Evolutionary conservation across 2,797 vertebrate genomes (phyloP).

Genomic region (Danio kyathit): DNA sequence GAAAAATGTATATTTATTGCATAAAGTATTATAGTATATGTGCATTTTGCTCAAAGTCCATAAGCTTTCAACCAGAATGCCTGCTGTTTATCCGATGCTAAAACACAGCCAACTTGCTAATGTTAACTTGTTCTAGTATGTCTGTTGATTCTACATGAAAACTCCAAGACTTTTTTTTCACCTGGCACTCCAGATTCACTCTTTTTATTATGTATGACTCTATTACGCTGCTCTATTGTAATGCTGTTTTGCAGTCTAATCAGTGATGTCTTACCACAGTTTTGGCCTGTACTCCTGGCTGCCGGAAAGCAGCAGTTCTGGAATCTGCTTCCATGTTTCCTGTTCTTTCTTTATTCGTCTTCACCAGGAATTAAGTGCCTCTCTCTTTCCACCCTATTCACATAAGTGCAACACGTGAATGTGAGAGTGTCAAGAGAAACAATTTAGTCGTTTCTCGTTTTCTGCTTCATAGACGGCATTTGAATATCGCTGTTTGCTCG

Average conservation of each 20-base stretch:
- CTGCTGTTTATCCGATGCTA: too few relatives aligned
- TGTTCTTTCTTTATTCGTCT: slow-evolving; percentile 30
- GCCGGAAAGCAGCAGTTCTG: not conserved
- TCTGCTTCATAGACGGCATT: slow-evolving; percentile 37
- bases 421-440: slow-evolving; percentile 18
- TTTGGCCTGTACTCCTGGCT: not conserved
- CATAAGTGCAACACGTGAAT: slow-evolving; percentile 2
- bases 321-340: not conserved
- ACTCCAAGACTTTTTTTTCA: not conserved
- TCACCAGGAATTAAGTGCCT: slow-evolving; percentile 18
- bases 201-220: not conserved
- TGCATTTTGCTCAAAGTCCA: not conserved
- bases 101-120: not conserved
- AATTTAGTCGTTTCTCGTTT: slow-evolving; percentile 18
- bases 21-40: too few relatives aligned
- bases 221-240: not conserved
- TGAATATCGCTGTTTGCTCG: slow-evolving; percentile 51
- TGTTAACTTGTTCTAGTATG: not conserved
- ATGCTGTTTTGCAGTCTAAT: not conserved
- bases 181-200: not conserved
- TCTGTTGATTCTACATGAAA: not conserved
- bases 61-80: not conserved
- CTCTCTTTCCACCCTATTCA: slow-evolving; percentile 23
- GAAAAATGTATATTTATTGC: not conserved
- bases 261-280: not conserved